These are phyloP conservation scores for Meiosimyza platycephala DNA, from an alignment of 2,888 invertebrate species.

Conservation along the genomic window DNA sequence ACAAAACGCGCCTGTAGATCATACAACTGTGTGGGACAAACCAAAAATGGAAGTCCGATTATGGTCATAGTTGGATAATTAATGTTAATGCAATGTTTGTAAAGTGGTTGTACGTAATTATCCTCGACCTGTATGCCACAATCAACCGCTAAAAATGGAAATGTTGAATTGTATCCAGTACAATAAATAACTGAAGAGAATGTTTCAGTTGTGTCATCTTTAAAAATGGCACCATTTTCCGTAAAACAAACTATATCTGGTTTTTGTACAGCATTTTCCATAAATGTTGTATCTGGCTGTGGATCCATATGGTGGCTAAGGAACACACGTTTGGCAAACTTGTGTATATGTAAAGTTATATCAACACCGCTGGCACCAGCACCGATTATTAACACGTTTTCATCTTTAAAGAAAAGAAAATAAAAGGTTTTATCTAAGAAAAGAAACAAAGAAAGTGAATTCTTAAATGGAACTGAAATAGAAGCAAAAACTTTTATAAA, in stretches of 20 bases:
- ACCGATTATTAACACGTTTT: conserved; percentile 82
- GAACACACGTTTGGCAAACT: conserved; percentile 72
- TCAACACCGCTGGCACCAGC: conserved; percentile 89
- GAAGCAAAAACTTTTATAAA: no score
- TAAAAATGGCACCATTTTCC: conserved; percentile 71
- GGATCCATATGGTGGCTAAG: conserved; percentile 76
- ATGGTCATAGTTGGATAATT: conserved; percentile 83
- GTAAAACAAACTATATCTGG: conserved; percentile 72
- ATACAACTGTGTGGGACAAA: conserved; percentile 86
- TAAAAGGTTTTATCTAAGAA: no score
- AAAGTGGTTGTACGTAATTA: conserved; percentile 84
- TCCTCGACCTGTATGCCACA: conserved; percentile 79
- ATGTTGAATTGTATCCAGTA: conserved; percentile 82
- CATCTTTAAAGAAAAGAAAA: conserved; percentile 61
- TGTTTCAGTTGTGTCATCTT: conserved; percentile 73
- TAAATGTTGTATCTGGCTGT: conserved; percentile 71
- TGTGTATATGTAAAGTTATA: conserved; percentile 76
- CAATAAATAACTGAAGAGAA: conserved; percentile 80
- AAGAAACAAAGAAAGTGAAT: no score
- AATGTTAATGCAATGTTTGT: conserved; percentile 87
- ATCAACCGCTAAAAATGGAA: conserved; percentile 77
- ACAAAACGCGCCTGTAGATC: conserved; percentile 80
- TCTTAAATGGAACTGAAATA: no score
- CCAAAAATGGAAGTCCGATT: conserved; percentile 83
- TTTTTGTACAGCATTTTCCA: conserved; percentile 75